Evolutionary conservation across 2,113 vertebrate species (phyloP).

Genomic region (Microtus montanus): DNA sequence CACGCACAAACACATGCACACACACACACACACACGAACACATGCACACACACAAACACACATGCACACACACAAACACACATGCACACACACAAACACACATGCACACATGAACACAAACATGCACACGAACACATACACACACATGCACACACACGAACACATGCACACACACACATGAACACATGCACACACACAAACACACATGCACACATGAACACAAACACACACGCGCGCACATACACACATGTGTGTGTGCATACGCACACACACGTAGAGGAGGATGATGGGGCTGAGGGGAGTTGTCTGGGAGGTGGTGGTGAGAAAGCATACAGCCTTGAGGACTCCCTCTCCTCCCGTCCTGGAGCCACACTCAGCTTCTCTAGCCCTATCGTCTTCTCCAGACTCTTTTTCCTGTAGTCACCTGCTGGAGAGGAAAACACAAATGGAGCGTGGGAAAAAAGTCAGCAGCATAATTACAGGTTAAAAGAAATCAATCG

Average conservation of each 20-base stretch:
- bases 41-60: fast-evolving
- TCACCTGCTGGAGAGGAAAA: slow-evolving; percentile 67
- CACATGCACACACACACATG: too few relatives aligned
- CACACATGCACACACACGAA: too few relatives aligned
- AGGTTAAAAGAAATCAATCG: slow-evolving; percentile 83
- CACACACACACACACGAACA: too few relatives aligned
- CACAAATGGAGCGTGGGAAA: slow-evolving; percentile 76
- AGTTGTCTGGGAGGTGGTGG: too few relatives aligned
- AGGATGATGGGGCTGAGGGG: not conserved
- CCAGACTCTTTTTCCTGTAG: slow-evolving; percentile 35
- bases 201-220: not conserved
- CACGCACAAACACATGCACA: not conserved
- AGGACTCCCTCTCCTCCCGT: not conserved
- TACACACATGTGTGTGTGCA: fast-evolving
- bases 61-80: too few relatives aligned
- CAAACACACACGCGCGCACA: fast-evolving
- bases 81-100: not conserved
- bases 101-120: not conserved
- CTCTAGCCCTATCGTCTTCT: not conserved
- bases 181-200: not conserved
- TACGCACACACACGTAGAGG: fast-evolving
- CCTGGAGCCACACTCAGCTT: not conserved
- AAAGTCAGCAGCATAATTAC: slow-evolving; percentile 82
- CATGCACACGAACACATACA: too few relatives aligned
- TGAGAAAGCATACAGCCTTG: not conserved